These are phyloP conservation scores for Diaprepes abbreviatus DNA, from an alignment of 2,888 invertebrate genomes.

Conservation along the genomic window DNA sequence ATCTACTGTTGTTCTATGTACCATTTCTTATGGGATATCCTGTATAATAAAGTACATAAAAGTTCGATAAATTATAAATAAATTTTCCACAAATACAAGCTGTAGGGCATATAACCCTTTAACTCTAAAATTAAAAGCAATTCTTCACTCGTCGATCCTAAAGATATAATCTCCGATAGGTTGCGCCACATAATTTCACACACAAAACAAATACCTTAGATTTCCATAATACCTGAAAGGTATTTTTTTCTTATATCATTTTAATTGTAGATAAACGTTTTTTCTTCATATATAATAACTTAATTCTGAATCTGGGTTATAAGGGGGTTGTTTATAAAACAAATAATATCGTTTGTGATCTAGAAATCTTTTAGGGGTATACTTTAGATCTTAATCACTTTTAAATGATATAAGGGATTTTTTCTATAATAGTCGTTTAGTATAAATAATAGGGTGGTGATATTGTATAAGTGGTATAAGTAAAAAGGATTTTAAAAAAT, in stretches of 20 bases:
- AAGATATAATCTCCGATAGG: neutral
- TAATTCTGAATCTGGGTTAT: conserved; percentile 21
- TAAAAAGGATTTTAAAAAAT: too few relatives aligned
- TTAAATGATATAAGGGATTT: conserved; percentile 41
- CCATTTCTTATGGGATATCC: too few relatives aligned
- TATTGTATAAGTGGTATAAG: neutral
- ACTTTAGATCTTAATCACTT: conserved; percentile 42
- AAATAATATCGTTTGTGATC: conserved; percentile 33
- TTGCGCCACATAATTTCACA: neutral
- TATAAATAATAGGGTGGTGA: conserved; percentile 24
- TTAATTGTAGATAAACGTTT: conserved; percentile 33
- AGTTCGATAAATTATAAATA: too few relatives aligned
- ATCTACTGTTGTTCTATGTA: too few relatives aligned
- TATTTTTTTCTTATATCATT: conserved; percentile 23
- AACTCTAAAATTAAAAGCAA: neutral
- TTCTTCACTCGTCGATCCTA: neutral
- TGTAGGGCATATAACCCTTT: neutral
- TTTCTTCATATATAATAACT: conserved; percentile 30
- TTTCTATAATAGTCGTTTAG: conserved; percentile 22
- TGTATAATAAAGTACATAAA: too few relatives aligned
- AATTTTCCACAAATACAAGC: neutral
- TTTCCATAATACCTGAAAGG: conserved; percentile 24
- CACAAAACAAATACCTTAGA: neutral
- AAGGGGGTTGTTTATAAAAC: conserved; percentile 30
- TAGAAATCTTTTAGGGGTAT: conserved; percentile 25